Conservation (phyloP, 1,140 invertebrate species). For the Monomorium pharaonis region DNA sequence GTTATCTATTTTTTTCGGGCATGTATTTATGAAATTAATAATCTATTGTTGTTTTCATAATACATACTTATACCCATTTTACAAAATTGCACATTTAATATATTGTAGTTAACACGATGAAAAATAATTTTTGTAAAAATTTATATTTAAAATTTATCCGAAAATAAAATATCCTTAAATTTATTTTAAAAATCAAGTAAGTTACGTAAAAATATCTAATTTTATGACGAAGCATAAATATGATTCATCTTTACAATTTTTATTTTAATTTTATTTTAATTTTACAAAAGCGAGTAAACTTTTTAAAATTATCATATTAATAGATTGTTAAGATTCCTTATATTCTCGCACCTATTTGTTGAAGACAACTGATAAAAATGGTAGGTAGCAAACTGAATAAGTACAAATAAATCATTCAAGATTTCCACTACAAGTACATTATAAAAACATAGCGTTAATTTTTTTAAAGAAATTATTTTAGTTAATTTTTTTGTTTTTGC, state of each 20-base stretch:
- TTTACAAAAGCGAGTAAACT: not conserved
- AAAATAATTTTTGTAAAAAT: not conserved
- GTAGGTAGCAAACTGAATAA: constrained; percentile 18
- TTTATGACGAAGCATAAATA: not conserved
- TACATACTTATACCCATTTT: not conserved
- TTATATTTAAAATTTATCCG: not conserved
- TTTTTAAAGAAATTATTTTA: not conserved
- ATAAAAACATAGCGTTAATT: not conserved
- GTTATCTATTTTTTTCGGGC: not conserved
- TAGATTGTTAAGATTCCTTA: not conserved
- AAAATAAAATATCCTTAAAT: not conserved
- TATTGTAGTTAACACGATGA: not conserved
- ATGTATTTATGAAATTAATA: not conserved
- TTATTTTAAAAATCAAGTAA: not conserved
- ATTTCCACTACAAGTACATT: not conserved
- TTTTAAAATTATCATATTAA: not conserved
- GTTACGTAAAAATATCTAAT: not conserved
- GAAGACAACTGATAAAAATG: not conserved
- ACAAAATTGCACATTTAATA: not conserved
- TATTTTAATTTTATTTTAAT: not conserved
- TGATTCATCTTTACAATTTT: not conserved
- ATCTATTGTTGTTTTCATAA: not conserved
- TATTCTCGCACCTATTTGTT: not conserved
- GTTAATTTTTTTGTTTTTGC: not conserved
- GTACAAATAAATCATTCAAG: not conserved